A percentile compares a stretch with the other conserved stretches of the same genome.
These are phyloP conservation scores for Rattus rattus DNA, from an alignment of 2,113 vertebrate species.

Conservation along the genomic window DNA sequence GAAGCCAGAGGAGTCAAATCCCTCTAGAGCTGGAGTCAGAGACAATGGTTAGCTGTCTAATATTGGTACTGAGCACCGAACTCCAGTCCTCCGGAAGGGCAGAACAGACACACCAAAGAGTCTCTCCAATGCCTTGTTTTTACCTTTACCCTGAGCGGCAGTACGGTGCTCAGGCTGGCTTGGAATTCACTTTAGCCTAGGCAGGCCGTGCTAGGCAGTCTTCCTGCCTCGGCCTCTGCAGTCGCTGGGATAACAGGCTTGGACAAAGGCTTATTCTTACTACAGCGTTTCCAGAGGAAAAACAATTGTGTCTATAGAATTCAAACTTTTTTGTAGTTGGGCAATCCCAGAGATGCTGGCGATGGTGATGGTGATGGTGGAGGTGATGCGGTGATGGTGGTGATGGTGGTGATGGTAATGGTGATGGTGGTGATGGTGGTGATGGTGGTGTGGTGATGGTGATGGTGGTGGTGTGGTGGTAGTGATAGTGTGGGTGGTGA, in stretches of 20 bases:
- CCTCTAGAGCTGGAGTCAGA: neutral
- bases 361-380: neutral
- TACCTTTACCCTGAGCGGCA: neutral
- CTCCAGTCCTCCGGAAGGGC: neutral
- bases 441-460: too few relatives aligned
- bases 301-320: neutral
- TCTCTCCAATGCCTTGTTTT: neutral
- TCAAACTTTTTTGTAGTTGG: neutral
- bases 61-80: neutral
- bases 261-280: neutral
- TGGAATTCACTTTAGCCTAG: neutral
- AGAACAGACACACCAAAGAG: neutral
- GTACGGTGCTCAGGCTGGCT: neutral
- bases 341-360: neutral
- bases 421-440: too few relatives aligned
- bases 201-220: neutral
- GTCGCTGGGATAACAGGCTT: neutral
- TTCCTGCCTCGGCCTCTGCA: neutral
- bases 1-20: too few relatives aligned
- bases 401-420: too few relatives aligned
- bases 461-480: too few relatives aligned
- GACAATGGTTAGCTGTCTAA: neutral
- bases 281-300: neutral
- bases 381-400: too few relatives aligned
- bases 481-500: too few relatives aligned